Base-by-base conservation (phyloP, 2,797 vertebrate species). In the Sparus aurata region DNA sequence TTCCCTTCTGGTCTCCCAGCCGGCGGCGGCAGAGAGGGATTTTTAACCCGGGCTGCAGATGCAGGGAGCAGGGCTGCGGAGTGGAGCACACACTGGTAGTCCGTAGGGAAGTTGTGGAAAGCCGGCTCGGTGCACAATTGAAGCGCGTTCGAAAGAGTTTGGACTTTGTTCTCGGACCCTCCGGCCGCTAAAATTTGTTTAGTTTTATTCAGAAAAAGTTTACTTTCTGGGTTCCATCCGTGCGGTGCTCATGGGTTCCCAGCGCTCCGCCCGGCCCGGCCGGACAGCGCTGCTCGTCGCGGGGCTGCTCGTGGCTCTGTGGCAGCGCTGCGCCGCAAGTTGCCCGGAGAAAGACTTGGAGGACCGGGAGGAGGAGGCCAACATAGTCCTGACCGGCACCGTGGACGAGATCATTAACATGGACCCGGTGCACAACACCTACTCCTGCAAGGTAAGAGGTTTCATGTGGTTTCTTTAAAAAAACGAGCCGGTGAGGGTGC, bases 331-430 rank as follows among this genome's bases (percentile, higher is more conserved):
- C 86, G 78, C 43, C 74, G 95, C 95, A 57, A 95, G 84, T 73
- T 99, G 98, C 92, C 96, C 97, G 23, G 98, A 99, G 91, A 96
- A 95, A 77, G 94, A 96, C 70, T 92, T 99, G 93, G 96, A 99
- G 91, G 94, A 96, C 75, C 67, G 97, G 54, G 98, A 99, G 88
- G 98, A 99, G 57, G 96, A 97, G 85, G 98, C 98, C 77, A 98
- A 98, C 91, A 91, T 99, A 79, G 98, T 99, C 83, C 89, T 99
- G 79, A 99, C 98, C 63, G 98, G 98, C 67, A 99, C 98, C 20
- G 98, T 99, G 93, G 97, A 99, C 86, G 98, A 99, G 89, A 99
- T 99, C 43, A 95, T 98, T 90, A 98, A 99, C 92, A 93, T 98
- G 96, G 98, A 99, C 91, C 98, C 98, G 30, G 97, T 99, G 73